Evolutionary conservation across 2,113 vertebrate genomes (phyloP), one percentile per base, ranked within the genome.

Genomic region (Condylura cristata): DNA sequence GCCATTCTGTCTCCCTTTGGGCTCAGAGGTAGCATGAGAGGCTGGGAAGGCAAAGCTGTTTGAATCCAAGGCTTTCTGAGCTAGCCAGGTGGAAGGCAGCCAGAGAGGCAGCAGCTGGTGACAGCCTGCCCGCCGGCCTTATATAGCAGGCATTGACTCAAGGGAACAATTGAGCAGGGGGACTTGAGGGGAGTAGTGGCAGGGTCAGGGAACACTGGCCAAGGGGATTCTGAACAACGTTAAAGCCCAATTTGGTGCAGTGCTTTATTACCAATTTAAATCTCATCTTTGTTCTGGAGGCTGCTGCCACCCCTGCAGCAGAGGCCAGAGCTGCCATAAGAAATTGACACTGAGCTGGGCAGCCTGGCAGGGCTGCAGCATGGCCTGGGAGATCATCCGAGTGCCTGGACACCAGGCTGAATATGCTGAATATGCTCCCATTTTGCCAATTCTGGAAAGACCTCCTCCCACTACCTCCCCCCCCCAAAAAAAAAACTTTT

Each of bases 211-310:
- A 89, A 95, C 91, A 89, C 3, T 80, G 89, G 91, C 93, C 94
- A 95, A 65, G 37, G 75, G 66, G 72, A 87, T 96, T 96, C 95
- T 95, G 95, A 95, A 61, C 30, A 53, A 96, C 93, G 96, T 95
- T 89, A 94, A 87, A 91, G 89, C 93, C 86, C 86, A 81, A 66
- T 94, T 89, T 82, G 89, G 93, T 94, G 89, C 79, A 91, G 95
- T n/a, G 84, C 89, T 97, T 96, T 93, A 95, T 93, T 96, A 72
- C 96, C 97, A 94, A 95, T 96, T 97, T 96, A 97, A 97, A 91
- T 91, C 91, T 89, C 76, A 0, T 96, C 91, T 78, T 94, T 91
- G 63, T 90, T 95, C 68, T 75, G 18, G 16, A 72, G 95, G 78
- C 2, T 18, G 44, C 90, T 90, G 84, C 56, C 66, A 56, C 32